Percentiles rank a stretch among this genome's conserved stretches.
These are phyloP conservation scores for Pelobates cultripes DNA, from an alignment of 2,797 vertebrate species.

Conservation along the genomic window DNA sequence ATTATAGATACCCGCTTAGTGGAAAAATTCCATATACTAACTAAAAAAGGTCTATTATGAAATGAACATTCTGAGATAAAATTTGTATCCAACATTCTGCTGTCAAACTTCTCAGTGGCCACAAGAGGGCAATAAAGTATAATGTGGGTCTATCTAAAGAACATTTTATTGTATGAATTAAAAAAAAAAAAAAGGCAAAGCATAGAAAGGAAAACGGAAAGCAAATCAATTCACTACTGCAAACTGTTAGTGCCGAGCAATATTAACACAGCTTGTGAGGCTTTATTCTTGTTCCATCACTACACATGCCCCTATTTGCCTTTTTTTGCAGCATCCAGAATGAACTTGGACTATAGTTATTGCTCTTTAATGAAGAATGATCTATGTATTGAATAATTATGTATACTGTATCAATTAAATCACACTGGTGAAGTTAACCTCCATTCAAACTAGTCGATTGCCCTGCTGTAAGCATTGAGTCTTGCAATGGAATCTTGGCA, in stretches of 20 bases:
- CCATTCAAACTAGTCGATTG: not conserved
- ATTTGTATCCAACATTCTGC: no score
- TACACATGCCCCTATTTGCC: not conserved
- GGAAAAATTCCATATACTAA: no score
- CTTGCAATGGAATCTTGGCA: no score
- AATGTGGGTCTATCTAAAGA: conserved; percentile 9
- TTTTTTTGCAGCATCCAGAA: not conserved
- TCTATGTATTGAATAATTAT: not conserved
- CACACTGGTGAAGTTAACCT: not conserved
- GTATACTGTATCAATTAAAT: not conserved
- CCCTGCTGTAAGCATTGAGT: no score
- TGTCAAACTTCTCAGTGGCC: conserved; percentile 1
- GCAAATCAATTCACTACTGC: conserved; percentile 27
- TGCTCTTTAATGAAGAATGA: not conserved
- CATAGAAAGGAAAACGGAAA: conserved; percentile 13
- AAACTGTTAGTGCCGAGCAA: conserved; percentile 22
- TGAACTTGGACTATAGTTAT: conserved; percentile 21
- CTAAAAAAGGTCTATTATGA: no score
- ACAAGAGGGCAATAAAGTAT: conserved; percentile 39
- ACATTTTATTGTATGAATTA: conserved; percentile 12
- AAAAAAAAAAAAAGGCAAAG: not conserved
- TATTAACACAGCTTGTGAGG: conserved; percentile 13
- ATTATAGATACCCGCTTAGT: no score
- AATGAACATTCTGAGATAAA: no score
- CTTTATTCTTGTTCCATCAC: no score